Evolutionary conservation across 2,113 vertebrate species (phyloP), one percentile per base, ranked within the genome.

Genomic region (Callopanchax toddi): DNA sequence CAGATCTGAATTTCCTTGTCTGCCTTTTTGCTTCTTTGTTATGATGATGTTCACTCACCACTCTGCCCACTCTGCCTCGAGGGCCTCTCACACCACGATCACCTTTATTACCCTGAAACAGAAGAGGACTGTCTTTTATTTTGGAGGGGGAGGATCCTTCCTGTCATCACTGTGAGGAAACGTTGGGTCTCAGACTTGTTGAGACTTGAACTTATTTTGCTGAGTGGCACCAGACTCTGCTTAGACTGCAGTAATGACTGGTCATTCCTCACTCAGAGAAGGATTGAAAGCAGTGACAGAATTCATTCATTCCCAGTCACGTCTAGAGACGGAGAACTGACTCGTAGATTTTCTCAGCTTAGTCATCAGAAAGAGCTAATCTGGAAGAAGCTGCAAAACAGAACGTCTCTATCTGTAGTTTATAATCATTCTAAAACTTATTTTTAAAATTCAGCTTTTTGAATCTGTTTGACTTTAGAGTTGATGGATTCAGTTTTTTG

Each of bases 51-150:
- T 32, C 8, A 82, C 89, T 86, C 76, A 92, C 91, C 89, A 9
- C 51, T 13, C 74, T 36, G 1, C 89, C 91, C 11, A 20, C 45
- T 83, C 87, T 78, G 36, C 90, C 76, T 11, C 56, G 60, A n/a
- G 42, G 90, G 22, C 91, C 86, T 67, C 77, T 76, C 45, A 61
- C 68, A 1, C 92, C 90, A 12, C 23, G 40, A 9, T 92, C 84
- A 1, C 91, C 90, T 74, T 86, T 87, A 6, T 56, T 61, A 57
- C 89, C 93, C 91, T 93, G 81, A 53, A 78, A 43, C 16, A 7
- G 5, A 0, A n/a, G 1, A 65, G 34, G 11, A 50, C 9, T 13
- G 11, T 43, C 17, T 20, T 11, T 5, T 34, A 12, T 12, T 18
- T 44, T 18, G 18, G 3, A 25, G 15, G 25, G 18, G 18, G 44